Percentiles rank a stretch among this genome's conserved stretches.
phyloP scores from a whole-genome alignment of 2,888 invertebrate species.

The Griposia aprilina region DNA sequence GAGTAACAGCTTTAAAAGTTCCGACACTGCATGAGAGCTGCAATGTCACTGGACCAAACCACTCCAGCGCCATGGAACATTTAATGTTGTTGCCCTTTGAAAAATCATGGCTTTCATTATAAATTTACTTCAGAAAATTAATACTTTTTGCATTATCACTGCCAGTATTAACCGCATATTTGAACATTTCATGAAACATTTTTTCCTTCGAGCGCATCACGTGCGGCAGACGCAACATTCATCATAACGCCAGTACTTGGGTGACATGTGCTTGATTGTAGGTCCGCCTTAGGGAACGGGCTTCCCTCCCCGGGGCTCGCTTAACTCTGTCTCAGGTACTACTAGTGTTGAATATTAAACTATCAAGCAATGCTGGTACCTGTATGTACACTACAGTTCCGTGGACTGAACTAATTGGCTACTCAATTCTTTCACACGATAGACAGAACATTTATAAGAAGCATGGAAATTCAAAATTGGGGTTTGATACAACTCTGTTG shows the following conservation, averaged over 20 bases:
- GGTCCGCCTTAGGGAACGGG: constrained; percentile 71
- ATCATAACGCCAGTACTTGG: constrained; percentile 20
- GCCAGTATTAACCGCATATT: not conserved
- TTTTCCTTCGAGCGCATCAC: constrained; percentile 3
- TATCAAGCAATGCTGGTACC: constrained; percentile 70
- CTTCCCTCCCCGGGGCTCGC: constrained; percentile 69
- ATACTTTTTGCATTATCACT: not conserved
- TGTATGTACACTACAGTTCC: constrained; percentile 9
- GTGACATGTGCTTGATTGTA: constrained; percentile 68
- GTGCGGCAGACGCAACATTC: constrained; percentile 5
- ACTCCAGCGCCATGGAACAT: not conserved
- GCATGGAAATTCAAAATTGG: constrained; percentile 25
- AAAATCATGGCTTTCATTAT: constrained; percentile 22
- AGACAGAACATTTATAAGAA: not conserved
- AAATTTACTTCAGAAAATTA: not conserved
- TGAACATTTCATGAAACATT: constrained; percentile 19
- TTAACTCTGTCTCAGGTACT: constrained; percentile 71
- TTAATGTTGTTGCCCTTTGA: constrained; percentile 11
- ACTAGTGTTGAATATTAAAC: constrained; percentile 45
- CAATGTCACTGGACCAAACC: not conserved
- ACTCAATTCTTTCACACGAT: not conserved
- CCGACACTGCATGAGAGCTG: not conserved
- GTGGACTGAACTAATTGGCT: constrained; percentile 28
- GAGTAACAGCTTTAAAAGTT: constrained; percentile 18
- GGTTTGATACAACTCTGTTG: constrained; percentile 10